Percentiles rank a stretch among this genome's conserved stretches.
Conservation (phyloP, 2,113 vertebrate genomes). For the Cyprinodon tularosa region DNA sequence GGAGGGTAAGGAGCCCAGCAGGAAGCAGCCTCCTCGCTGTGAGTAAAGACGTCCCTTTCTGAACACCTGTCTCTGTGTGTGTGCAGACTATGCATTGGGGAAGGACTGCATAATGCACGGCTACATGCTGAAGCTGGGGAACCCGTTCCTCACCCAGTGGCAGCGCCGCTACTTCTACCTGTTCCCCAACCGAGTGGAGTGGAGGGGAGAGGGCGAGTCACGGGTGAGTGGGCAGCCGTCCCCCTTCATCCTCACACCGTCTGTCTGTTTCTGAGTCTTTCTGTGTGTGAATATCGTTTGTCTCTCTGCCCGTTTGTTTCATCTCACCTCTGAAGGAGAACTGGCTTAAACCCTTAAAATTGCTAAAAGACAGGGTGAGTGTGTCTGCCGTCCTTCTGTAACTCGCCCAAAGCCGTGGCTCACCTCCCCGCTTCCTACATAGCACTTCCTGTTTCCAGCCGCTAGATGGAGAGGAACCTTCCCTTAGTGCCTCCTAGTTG, state of each 20-base stretch:
- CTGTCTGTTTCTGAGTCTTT: constrained; percentile 8
- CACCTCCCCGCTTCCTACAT: constrained; percentile 25
- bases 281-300: constrained; percentile 31
- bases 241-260: not conserved
- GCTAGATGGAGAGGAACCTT: not conserved
- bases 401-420: constrained; percentile 21
- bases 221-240: constrained; percentile 81
- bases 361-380: constrained; percentile 83
- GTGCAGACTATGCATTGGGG: constrained; percentile 92
- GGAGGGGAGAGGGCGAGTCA: constrained; percentile 95
- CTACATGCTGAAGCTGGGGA: constrained; percentile 95
- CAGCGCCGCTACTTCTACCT: constrained; percentile 98
- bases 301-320: constrained; percentile 44
- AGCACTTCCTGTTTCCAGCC: not conserved
- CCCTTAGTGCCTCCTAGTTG: not conserved
- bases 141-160: constrained; percentile 97
- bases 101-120: constrained; percentile 98
- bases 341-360: constrained; percentile 84
- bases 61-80: constrained; percentile 3
- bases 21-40: no score
- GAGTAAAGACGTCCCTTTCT: not conserved
- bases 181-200: constrained; percentile 97
- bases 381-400: constrained; percentile 10
- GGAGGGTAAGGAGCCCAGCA: constrained; percentile 83
- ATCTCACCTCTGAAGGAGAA: constrained; percentile 74